phyloP scores from a whole-genome alignment of 2,888 invertebrate genomes.

The Epinotia brunnichana region DNA sequence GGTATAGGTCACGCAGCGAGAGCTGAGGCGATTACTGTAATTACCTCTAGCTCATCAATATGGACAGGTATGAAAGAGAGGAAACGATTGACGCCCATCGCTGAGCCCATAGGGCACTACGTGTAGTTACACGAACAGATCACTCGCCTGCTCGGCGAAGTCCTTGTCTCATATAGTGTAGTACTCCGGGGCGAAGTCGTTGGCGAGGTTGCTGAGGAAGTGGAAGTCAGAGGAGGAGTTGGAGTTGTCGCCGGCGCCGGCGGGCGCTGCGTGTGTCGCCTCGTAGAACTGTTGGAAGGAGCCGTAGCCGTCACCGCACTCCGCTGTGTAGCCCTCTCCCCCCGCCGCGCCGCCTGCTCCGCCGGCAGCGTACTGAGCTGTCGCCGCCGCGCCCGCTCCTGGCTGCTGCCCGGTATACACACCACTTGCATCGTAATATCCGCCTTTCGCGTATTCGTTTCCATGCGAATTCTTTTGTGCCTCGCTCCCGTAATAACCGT shows the following conservation, averaged over 20 bases:
- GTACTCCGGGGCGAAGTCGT: slow-evolving; percentile 96
- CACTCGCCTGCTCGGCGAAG: slow-evolving; percentile 80
- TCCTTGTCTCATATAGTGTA: slow-evolving; percentile 87
- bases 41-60: slow-evolving; percentile 25
- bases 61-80: slow-evolving; percentile 17
- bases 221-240: slow-evolving; percentile 97
- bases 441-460: slow-evolving; percentile 80
- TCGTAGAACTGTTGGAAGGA: slow-evolving; percentile 89
- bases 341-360: slow-evolving; percentile 57
- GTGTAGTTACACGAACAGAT: slow-evolving; percentile 77
- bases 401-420: slow-evolving; percentile 71
- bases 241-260: slow-evolving; percentile 88
- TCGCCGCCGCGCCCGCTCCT: slow-evolving; percentile 54
- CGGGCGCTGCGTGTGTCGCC: slow-evolving; percentile 78
- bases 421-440: slow-evolving; percentile 74
- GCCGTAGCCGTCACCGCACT: slow-evolving; percentile 86
- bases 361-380: slow-evolving; percentile 66
- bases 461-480: slow-evolving; percentile 81
- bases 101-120: slow-evolving; percentile 37
- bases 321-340: slow-evolving; percentile 70
- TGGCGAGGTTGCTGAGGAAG: slow-evolving; percentile 95
- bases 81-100: slow-evolving; percentile 11
- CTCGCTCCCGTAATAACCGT: slow-evolving; percentile 75
- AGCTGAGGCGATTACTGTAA: slow-evolving; percentile 30
- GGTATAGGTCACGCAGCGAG: slow-evolving; percentile 30